Base-by-base conservation (phyloP, 2,888 invertebrate genomes). In the Heliconius aoede region DNA sequence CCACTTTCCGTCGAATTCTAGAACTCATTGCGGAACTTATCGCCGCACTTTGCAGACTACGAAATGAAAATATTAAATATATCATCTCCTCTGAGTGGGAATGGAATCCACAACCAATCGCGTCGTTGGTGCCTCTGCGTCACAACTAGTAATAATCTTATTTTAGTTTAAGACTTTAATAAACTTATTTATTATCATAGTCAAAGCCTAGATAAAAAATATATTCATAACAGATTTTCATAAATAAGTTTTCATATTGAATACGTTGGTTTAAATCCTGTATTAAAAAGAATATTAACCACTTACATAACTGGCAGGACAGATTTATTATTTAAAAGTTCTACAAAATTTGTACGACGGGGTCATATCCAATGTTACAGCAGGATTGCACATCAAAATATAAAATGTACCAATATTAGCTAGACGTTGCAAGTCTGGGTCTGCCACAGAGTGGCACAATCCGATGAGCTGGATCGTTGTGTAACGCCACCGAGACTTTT, bases 401-500 rank as follows among this genome's bases (percentile, higher is more conserved):
- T 32, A 51, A 46, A 30, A 77, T 69, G 75, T 75, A 72, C 61
- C 61, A 65, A 74, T 65, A 64, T 68, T 55, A 46, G 65, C 5
- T 68, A 61, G 55, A 77, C 60, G 71, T 71, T 76, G 74, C 74
- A 76, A 65, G 74, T 74, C 67, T 46, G 46, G 46, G 21, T 46
- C 46, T 76, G 72, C n/a, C n/a, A n/a, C n/a, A n/a, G n/a, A n/a
- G n/a, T 76, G 78, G 73, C 67, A 64, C 73, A 79, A 78, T 79
- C 79, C 64, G 74, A 78, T 76, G 78, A 79, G 72, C 68, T 76
- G 79, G 64, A 76, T 74, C 55, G 68, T 79, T 78, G 76, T 71
- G 76, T 79, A 78, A 79, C 62, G 7, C 73, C 32, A 24, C 13
- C 24, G 65, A 73, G 64, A 73, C 51, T 75, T 36, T n/a, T 18